These are phyloP conservation scores for Danio jaintianensis DNA, from an alignment of 2,797 vertebrate genomes.

Conservation along the genomic window DNA sequence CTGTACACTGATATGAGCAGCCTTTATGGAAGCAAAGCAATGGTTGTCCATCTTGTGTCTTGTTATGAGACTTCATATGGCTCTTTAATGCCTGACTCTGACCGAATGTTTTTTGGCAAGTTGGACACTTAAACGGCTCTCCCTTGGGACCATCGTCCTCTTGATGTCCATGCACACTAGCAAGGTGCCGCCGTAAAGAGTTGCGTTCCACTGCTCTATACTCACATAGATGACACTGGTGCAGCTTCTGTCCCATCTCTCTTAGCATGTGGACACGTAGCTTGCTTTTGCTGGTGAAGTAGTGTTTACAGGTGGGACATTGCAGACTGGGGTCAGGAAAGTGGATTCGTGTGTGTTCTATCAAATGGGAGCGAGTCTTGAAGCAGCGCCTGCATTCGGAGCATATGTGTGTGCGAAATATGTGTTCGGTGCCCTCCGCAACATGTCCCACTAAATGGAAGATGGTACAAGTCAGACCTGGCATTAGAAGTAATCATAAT, in stretches of 20 bases:
- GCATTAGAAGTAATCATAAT: background rate
- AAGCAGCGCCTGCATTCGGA: constrained; percentile 95
- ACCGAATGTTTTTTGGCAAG: constrained; percentile 85
- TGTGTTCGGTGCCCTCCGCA: constrained; percentile 79
- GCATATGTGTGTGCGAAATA: constrained; percentile 94
- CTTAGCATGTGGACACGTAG: constrained; percentile 90
- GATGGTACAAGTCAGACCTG: constrained; percentile 3
- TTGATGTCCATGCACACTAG: constrained; percentile 85
- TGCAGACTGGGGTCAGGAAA: constrained; percentile 93
- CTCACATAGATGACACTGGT: constrained; percentile 88
- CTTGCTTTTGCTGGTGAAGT: constrained; percentile 97
- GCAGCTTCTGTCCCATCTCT: constrained; percentile 88
- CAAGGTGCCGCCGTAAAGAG: constrained; percentile 89
- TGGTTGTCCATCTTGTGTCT: constrained; percentile 66
- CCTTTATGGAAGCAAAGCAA: constrained; percentile 83
- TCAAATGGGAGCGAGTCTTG: constrained; percentile 93
- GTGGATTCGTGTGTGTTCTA: constrained; percentile 92
- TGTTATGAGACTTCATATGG: constrained; percentile 91
- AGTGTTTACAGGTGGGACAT: constrained; percentile 91
- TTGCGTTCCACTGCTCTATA: constrained; percentile 94
- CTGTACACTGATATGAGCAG: constrained; percentile 79
- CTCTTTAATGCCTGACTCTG: constrained; percentile 90
- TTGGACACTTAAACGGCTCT: constrained; percentile 85
- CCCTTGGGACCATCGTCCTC: constrained; percentile 68
- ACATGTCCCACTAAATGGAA: constrained; percentile 73